Base-by-base conservation (phyloP, 2,888 invertebrate genomes). In the Brachyptera risi region DNA sequence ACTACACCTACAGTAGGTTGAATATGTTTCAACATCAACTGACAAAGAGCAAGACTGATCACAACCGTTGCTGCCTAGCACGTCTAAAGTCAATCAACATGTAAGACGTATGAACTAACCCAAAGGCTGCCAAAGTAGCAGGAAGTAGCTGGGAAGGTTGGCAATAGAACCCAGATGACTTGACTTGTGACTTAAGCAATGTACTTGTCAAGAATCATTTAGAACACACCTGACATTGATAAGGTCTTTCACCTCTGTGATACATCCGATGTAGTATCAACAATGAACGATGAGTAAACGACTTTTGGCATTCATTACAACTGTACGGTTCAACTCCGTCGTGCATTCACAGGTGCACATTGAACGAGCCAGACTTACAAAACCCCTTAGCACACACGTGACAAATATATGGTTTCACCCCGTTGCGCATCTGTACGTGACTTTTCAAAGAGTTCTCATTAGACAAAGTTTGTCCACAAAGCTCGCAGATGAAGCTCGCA, bases 121-220 rank as follows among this genome's bases (percentile, higher is more conserved):
- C n/a, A n/a, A n/a, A n/a, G n/a, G n/a, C n/a, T n/a, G n/a, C n/a
- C n/a, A n/a, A n/a, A n/a, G n/a, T n/a, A n/a, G n/a, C n/a, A n/a
- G n/a, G n/a, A n/a, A n/a, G n/a, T n/a, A n/a, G n/a, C n/a, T n/a
- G n/a, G n/a, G n/a, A n/a, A n/a, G n/a, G n/a, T n/a, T n/a, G n/a
- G n/a, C n/a, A n/a, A n/a, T n/a, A n/a, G n/a, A n/a, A n/a, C n/a
- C 11, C 37, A 24, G 35, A 50, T 11, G 26, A 38, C 50, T 82
- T 83, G 68, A 83, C 75, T 67, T 84, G 84, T 75, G 83, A 79
- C 68, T 83, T 82, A 50, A 84, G 76, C 73, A 83, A 79, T 5
- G 83, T 83, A 71, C 81, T 81, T 64, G 83, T 82, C 17, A 83
- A 83, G 72, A 83, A 84, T 23, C 81, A 83, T 69, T 83, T 82